These are phyloP conservation scores for Drosophila nasuta DNA, from an alignment of 1,140 invertebrate species.

Conservation along the genomic window DNA sequence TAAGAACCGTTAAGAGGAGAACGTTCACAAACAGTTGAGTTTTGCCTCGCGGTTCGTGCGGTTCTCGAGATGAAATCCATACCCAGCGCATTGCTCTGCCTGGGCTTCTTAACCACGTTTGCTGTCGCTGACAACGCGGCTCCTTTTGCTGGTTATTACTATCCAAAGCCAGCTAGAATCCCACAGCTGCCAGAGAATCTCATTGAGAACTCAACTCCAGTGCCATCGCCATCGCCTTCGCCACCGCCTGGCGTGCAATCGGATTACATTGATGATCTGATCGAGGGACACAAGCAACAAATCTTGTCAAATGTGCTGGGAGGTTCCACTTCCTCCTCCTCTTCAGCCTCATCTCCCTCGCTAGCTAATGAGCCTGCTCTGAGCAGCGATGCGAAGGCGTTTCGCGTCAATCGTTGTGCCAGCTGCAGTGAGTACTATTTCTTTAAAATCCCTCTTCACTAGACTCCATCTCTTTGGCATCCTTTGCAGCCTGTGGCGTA, in stretches of 20 bases:
- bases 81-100: constrained; percentile 21
- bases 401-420: constrained; percentile 77
- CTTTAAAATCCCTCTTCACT: not conserved
- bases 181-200: constrained; percentile 31
- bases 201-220: constrained; percentile 17
- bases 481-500: constrained; percentile 72
- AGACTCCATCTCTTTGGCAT: constrained; percentile 24
- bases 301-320: constrained; percentile 75
- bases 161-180: constrained; percentile 60
- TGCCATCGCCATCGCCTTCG: not conserved
- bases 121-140: constrained; percentile 15
- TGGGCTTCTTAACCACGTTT: constrained; percentile 23
- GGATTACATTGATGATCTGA: constrained; percentile 81
- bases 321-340: constrained; percentile 11
- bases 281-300: constrained; percentile 79
- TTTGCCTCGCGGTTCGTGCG: constrained; percentile 59
- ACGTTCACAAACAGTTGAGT: constrained; percentile 51
- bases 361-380: not conserved
- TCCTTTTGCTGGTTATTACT: constrained; percentile 61
- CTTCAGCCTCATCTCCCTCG: not conserved
- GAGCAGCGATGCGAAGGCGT: constrained; percentile 63
- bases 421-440: constrained; percentile 73
- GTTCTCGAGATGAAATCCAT: constrained; percentile 65
- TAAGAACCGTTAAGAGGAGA: constrained; percentile 61
- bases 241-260: constrained; percentile 64